A percentile compares a stretch with the other conserved stretches of the same genome.
These are phyloP conservation scores for Atrichornis clamosus DNA, from an alignment of 2,113 vertebrate species.

Conservation along the genomic window DNA sequence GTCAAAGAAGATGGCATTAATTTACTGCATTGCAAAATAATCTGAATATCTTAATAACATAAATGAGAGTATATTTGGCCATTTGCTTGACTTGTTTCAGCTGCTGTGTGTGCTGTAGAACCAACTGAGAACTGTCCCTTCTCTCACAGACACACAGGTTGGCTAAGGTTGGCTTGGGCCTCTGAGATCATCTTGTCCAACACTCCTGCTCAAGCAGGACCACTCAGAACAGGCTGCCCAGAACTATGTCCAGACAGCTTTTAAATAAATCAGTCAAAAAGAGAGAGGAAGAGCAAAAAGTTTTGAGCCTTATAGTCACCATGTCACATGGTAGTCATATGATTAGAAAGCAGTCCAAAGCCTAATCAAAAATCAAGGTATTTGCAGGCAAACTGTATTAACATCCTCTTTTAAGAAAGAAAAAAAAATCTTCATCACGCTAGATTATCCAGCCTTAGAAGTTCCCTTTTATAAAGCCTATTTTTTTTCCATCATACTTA, in stretches of 20 bases:
- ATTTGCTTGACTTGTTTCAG: neutral
- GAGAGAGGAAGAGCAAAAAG: neutral
- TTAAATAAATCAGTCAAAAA: neutral
- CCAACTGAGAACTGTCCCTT: neutral
- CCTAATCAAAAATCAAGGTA: neutral
- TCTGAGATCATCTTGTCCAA: neutral
- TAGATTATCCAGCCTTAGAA: conserved; percentile 32
- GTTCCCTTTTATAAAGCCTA: conserved; percentile 8
- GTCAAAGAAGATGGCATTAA: neutral
- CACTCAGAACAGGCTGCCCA: neutral
- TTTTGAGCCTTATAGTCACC: neutral
- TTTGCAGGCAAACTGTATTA: neutral
- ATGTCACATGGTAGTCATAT: too few species aligned
- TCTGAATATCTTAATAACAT: neutral
- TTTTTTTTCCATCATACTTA: neutral
- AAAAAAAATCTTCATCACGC: neutral
- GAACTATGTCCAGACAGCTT: neutral
- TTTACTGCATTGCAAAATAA: neutral
- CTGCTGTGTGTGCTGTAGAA: neutral
- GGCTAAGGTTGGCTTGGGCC: neutral
- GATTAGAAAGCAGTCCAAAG: neutral
- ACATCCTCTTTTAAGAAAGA: neutral
- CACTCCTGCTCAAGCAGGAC: neutral
- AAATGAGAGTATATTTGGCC: neutral
- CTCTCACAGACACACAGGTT: neutral